These are phyloP conservation scores for Pteropus rufus DNA, from an alignment of 2,797 vertebrate genomes.

Conservation along the genomic window DNA sequence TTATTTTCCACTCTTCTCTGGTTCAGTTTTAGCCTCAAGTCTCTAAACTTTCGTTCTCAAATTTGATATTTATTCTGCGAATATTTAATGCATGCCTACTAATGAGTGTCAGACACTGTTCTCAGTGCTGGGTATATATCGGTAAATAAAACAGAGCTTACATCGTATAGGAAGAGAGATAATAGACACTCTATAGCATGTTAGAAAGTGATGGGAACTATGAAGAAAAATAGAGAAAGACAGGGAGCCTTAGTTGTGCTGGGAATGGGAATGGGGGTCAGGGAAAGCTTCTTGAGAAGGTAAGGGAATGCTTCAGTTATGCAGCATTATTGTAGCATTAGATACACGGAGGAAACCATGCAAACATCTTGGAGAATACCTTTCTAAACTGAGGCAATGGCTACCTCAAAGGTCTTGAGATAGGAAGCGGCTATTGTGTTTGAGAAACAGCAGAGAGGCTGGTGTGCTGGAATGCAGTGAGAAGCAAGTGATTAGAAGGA, in stretches of 20 bases:
- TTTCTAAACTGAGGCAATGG: not conserved
- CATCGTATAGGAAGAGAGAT: not conserved
- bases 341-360: not conserved
- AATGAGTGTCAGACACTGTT: not conserved
- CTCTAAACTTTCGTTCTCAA: not conserved
- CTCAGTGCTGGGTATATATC: not conserved
- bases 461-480: not conserved
- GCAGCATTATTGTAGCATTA: not conserved
- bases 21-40: not conserved
- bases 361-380: not conserved
- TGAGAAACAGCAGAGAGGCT: not conserved
- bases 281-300: not conserved
- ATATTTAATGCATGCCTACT: not conserved
- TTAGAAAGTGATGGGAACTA: not conserved
- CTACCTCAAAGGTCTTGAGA: not conserved
- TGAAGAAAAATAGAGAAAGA: not conserved
- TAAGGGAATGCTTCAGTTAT: not conserved
- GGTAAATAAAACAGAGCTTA: not conserved
- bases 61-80: not conserved
- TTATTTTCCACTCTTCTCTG: not conserved
- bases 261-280: not conserved
- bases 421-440: not conserved
- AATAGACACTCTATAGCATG: not conserved
- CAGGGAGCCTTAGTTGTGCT: not conserved
- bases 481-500: not conserved